Evolutionary conservation across 2,797 vertebrate genomes (phyloP).

Genomic region (Synaphobranchus kaupii): DNA sequence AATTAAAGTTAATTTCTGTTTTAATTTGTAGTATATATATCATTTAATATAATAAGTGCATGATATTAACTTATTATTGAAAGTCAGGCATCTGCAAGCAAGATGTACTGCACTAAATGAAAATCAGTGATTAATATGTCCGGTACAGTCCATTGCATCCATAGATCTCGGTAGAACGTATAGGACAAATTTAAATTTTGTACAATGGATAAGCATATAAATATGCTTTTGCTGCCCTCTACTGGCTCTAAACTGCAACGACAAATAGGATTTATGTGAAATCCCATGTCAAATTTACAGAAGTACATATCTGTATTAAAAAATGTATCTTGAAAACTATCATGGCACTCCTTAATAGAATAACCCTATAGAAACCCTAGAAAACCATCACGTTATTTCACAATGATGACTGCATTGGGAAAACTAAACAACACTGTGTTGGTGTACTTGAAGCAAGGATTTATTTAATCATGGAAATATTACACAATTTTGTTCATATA

Average conservation of each 20-base stretch:
- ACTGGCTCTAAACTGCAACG: conserved; percentile 67
- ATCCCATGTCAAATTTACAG: conserved; percentile 30
- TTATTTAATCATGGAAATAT: neutral
- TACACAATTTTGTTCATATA: neutral
- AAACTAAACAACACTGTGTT: neutral
- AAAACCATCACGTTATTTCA: conserved; percentile 25
- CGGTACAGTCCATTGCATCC: neutral
- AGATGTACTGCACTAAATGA: neutral
- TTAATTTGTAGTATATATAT: neutral
- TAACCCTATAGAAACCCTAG: conserved; percentile 24
- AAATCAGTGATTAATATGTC: neutral
- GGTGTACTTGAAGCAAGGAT: no score
- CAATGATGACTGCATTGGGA: conserved; percentile 10
- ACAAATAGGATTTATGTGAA: conserved; percentile 82
- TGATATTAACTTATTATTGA: neutral
- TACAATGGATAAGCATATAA: neutral
- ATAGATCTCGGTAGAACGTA: neutral
- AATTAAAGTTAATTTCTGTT: no score
- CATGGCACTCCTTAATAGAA: conserved; percentile 11
- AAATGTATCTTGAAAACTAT: conserved; percentile 24
- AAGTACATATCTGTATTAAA: conserved; percentile 32
- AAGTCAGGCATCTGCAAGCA: neutral
- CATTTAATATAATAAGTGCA: neutral
- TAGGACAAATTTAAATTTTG: neutral
- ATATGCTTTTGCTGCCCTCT: neutral